phyloP scores from a whole-genome alignment of 2,888 invertebrate species.

The Epistrophe grossulariae region DNA sequence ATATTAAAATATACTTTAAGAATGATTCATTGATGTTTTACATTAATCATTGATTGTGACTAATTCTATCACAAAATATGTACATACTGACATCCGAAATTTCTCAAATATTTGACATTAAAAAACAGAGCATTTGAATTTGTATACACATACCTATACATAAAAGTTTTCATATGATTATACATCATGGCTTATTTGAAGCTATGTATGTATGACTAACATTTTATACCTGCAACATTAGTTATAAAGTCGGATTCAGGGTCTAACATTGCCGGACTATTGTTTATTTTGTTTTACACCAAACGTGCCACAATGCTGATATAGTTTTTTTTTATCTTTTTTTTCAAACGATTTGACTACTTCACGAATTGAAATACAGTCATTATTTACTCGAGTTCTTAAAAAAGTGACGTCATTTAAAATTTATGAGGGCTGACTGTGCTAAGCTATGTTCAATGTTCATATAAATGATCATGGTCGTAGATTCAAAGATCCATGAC shows the following conservation, averaged over 20 bases:
- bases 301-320: conserved; percentile 35
- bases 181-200: conserved; percentile 1
- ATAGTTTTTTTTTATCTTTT: conserved; percentile 7
- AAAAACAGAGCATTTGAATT: not conserved
- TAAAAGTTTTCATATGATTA: not conserved
- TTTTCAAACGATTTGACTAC: conserved; percentile 7
- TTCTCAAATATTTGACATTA: not conserved
- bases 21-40: conserved; percentile 10
- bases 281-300: conserved; percentile 11
- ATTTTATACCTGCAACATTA: conserved; percentile 58
- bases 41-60: conserved; percentile 20
- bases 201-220: not conserved
- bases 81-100: conserved; percentile 1
- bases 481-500: conserved; percentile 53
- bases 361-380: conserved; percentile 34
- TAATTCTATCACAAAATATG: conserved; percentile 13
- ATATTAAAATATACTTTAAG: too few relatives aligned
- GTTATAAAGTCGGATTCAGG: conserved; percentile 31
- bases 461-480: conserved; percentile 33
- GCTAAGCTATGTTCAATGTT: not conserved
- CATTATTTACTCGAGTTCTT: conserved; percentile 23
- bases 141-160: not conserved
- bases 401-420: conserved; percentile 63
- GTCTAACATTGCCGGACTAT: conserved; percentile 26
- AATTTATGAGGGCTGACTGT: conserved; percentile 10